Evolutionary conservation across 2,797 vertebrate species (phyloP).

Genomic region (Clarias pachynema): DNA sequence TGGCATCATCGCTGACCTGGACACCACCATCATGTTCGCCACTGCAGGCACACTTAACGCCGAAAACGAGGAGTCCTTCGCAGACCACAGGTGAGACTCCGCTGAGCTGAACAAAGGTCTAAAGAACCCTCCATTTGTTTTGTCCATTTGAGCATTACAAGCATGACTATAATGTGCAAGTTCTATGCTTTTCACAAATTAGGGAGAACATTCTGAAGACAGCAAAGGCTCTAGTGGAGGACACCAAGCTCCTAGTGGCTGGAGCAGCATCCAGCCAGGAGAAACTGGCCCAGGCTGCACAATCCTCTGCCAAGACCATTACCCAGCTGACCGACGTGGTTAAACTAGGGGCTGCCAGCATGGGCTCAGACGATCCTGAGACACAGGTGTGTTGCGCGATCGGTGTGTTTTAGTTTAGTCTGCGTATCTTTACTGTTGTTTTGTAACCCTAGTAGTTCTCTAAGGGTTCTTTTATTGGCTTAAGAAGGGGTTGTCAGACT

Average conservation of each 20-base stretch:
- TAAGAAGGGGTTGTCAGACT: neutral
- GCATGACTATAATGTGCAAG: neutral
- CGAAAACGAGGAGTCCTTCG: slow-evolving; percentile 95
- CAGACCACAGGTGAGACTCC: slow-evolving; percentile 89
- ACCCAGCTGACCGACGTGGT: slow-evolving; percentile 97
- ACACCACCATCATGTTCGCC: slow-evolving; percentile 99
- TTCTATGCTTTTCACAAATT: slow-evolving; percentile 40
- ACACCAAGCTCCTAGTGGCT: slow-evolving; percentile 94
- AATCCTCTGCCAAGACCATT: slow-evolving; percentile 96
- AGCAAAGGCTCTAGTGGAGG: slow-evolving; percentile 95
- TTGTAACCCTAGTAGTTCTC: neutral
- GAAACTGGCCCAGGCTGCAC: slow-evolving; percentile 93
- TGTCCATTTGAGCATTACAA: neutral
- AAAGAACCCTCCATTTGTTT: neutral
- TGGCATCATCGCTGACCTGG: slow-evolving; percentile 96
- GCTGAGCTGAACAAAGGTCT: neutral
- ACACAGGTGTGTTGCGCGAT: slow-evolving; percentile 84
- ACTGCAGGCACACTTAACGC: slow-evolving; percentile 94
- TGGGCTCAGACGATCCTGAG: slow-evolving; percentile 95
- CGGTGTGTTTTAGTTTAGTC: neutral
- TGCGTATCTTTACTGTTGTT: neutral
- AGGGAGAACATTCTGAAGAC: slow-evolving; percentile 99
- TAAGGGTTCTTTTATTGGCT: neutral
- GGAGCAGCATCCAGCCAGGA: slow-evolving; percentile 96
- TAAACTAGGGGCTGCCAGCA: slow-evolving; percentile 92